phyloP scores from a whole-genome alignment of 1,140 invertebrate genomes.

The Aphelenchoides avenae region DNA sequence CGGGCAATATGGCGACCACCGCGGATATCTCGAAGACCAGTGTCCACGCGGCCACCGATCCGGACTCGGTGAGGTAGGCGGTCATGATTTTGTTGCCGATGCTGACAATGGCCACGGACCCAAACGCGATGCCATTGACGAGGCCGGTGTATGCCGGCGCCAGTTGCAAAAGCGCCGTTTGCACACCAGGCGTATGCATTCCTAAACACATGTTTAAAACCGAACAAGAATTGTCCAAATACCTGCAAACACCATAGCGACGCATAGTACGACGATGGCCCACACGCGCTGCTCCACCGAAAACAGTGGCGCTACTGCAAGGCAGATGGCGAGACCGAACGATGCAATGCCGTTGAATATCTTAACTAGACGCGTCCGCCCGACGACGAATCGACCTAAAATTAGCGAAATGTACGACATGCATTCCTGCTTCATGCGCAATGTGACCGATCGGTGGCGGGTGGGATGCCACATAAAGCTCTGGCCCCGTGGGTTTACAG shows the following conservation, averaged over 20 bases:
- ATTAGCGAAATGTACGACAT: too few species aligned
- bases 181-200: constrained; percentile 57
- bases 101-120: constrained; percentile 50
- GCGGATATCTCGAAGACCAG: constrained; percentile 47
- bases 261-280: constrained; percentile 47
- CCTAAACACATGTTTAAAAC: constrained; percentile 33
- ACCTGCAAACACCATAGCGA: constrained; percentile 58
- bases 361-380: constrained; percentile 45
- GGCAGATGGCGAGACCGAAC: constrained; percentile 51
- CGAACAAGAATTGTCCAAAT: neutral
- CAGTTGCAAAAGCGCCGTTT: constrained; percentile 55
- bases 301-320: constrained; percentile 48
- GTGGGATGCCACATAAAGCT: too few species aligned
- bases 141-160: constrained; percentile 56
- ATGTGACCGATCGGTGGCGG: too few species aligned
- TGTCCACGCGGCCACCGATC: constrained; percentile 30
- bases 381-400: constrained; percentile 24
- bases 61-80: constrained; percentile 28
- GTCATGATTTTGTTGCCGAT: constrained; percentile 47
- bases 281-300: constrained; percentile 20
- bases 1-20: constrained; percentile 41
- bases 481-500: too few species aligned
- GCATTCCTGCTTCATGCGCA: too few species aligned
- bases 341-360: constrained; percentile 56
- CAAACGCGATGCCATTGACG: constrained; percentile 54